Percentiles rank a stretch among this genome's conserved stretches.
These are phyloP conservation scores for Cremastobaeus sp. DNA, from an alignment of 2,888 invertebrate genomes.

Conservation along the genomic window DNA sequence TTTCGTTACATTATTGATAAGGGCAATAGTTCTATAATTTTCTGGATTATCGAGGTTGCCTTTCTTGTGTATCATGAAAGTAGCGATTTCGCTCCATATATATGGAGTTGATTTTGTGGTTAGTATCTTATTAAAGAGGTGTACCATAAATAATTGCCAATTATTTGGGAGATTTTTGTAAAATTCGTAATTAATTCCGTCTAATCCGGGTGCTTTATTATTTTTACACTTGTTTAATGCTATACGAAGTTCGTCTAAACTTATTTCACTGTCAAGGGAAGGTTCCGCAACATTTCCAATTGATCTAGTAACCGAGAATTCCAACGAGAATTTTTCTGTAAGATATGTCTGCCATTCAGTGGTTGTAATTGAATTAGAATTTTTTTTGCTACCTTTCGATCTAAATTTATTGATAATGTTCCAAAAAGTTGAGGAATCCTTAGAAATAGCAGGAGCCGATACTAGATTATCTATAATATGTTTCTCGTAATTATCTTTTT, in stretches of 20 bases:
- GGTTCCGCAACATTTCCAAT: not conserved
- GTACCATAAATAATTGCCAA: not conserved
- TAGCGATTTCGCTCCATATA: not conserved
- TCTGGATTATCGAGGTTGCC: not conserved
- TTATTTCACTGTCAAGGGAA: not conserved
- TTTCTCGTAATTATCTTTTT: not conserved
- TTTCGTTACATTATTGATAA: not conserved
- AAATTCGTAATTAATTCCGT: not conserved
- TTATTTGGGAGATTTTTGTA: slow-evolving; percentile 4
- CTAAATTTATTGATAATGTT: too few species aligned
- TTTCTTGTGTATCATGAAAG: slow-evolving; percentile 1
- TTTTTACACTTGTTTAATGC: not conserved
- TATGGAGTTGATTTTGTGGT: not conserved
- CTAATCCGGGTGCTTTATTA: slow-evolving; percentile 7
- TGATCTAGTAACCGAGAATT: not conserved
- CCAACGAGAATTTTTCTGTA: not conserved
- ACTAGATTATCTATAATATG: too few species aligned
- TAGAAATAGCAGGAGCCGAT: not conserved
- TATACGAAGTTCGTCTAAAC: not conserved
- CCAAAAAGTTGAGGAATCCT: too few species aligned
- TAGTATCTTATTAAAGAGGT: slow-evolving; percentile 6
- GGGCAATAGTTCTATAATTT: slow-evolving; percentile 12
- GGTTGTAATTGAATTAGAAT: not conserved
- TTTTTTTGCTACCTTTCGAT: too few species aligned
- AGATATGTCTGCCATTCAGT: not conserved